Evolutionary conservation across 2,888 invertebrate genomes (phyloP).

Genomic region (Odontothrips loti): DNA sequence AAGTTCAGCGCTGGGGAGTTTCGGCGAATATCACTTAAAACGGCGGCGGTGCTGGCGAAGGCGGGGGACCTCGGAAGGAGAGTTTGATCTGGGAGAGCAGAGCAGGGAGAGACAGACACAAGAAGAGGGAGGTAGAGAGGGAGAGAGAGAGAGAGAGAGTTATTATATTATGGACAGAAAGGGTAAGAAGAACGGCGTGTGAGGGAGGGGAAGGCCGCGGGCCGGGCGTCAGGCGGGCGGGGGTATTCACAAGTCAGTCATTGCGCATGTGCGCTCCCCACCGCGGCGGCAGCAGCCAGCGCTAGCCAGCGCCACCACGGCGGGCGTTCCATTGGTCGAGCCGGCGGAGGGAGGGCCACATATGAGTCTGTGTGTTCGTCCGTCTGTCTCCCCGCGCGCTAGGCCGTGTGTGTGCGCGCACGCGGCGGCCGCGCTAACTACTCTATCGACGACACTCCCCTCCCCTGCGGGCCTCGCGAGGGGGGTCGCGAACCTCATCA

Average conservation of each 20-base stretch:
- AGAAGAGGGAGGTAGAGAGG: not conserved
- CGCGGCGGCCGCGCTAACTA: conserved; percentile 13
- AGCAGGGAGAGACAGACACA: not conserved
- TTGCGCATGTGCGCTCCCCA: conserved; percentile 17
- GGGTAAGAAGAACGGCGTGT: conserved; percentile 16
- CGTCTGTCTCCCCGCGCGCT: not conserved
- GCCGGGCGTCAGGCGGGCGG: not conserved
- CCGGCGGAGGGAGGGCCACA: conserved; percentile 19
- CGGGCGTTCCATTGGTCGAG: conserved; percentile 18
- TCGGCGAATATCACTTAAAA: conserved; percentile 22
- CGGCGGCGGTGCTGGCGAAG: not conserved
- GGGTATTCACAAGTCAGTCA: conserved; percentile 10
- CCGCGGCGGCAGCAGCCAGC: not conserved
- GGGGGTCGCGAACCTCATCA: conserved; percentile 17
- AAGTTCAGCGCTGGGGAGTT: not conserved
- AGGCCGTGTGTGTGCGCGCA: not conserved
- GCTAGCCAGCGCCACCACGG: not conserved
- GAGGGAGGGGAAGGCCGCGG: not conserved
- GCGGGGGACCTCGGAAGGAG: not conserved
- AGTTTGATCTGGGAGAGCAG: not conserved
- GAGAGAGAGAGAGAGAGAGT: conserved; percentile 2
- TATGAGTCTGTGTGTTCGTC: not conserved
- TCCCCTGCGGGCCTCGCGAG: not conserved
- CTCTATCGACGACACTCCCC: conserved; percentile 4
- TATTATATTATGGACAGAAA: conserved; percentile 15